A percentile compares a stretch with the other conserved stretches of the same genome.
phyloP scores from a whole-genome alignment of 2,797 vertebrate species.

The Iguana delicatissima region DNA sequence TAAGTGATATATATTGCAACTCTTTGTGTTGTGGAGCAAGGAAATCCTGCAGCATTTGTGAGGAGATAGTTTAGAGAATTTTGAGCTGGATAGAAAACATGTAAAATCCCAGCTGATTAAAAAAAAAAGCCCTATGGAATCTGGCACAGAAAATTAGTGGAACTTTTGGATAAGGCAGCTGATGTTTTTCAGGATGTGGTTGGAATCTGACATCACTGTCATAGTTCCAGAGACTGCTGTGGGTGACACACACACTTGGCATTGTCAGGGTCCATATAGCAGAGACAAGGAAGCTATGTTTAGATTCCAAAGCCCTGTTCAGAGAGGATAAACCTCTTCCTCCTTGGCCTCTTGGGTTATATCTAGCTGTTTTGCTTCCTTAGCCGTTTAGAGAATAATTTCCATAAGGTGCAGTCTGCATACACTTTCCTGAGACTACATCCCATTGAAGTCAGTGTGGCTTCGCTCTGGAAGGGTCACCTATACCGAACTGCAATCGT shows the following conservation, averaged over 20 bases:
- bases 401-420: not conserved
- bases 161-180: conserved; percentile 38
- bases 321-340: not conserved
- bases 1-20: not conserved
- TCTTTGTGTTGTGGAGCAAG: not conserved
- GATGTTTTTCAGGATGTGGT: conserved; percentile 47
- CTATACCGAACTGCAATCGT: not conserved
- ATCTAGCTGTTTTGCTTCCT: conserved; percentile 2
- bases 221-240: conserved; percentile 26
- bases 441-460: not conserved
- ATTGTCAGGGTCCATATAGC: not conserved
- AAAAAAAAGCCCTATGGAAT: conserved; percentile 15
- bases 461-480: not conserved
- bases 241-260: conserved; percentile 31
- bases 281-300: conserved; percentile 16
- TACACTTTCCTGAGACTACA: not conserved
- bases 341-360: not conserved
- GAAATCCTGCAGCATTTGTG: conserved; percentile 32
- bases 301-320: conserved; percentile 6
- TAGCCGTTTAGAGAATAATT: not conserved
- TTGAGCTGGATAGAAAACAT: conserved; percentile 17
- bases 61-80: conserved; percentile 8
- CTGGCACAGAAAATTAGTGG: conserved; percentile 39
- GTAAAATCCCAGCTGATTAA: conserved; percentile 5
- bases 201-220: conserved; percentile 39